Evolutionary conservation across 2,797 vertebrate species (phyloP).

Genomic region (Falco concolor): DNA sequence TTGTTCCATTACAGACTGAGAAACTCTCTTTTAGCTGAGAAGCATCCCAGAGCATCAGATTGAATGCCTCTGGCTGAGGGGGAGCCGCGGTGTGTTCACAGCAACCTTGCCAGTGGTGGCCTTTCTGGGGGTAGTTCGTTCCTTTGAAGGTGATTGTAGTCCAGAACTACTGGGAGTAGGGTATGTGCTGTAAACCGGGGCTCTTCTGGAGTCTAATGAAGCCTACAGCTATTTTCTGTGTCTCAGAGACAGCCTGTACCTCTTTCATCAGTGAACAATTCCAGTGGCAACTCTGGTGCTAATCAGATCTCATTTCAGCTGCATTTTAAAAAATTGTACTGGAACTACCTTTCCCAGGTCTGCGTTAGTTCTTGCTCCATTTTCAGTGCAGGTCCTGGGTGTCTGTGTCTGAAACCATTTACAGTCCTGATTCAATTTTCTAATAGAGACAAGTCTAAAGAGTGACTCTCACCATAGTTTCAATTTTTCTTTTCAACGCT

Average conservation of each 20-base stretch:
- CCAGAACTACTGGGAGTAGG: neutral
- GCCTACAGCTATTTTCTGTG: neutral
- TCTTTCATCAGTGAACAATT: neutral
- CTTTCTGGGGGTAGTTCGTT: neutral
- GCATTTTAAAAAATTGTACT: neutral
- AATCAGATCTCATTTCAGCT: neutral
- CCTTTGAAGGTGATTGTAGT: neutral
- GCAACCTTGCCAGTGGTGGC: neutral
- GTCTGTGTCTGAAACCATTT: conserved; percentile 17
- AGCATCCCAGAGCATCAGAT: neutral
- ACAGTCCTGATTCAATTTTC: conserved; percentile 36
- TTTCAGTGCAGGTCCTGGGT: neutral
- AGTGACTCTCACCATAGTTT: conserved; percentile 17
- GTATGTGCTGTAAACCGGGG: fast-evolving
- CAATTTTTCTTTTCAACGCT: conserved; percentile 47
- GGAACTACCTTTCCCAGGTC: neutral
- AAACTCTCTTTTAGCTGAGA: neutral
- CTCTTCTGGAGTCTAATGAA: neutral
- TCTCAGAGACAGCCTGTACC: neutral
- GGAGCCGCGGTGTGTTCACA: fast-evolving
- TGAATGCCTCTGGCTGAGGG: neutral
- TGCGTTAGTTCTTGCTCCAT: neutral
- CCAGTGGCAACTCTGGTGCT: neutral
- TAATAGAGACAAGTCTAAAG: conserved; percentile 26
- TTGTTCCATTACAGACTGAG: neutral